Conservation (phyloP, 2,113 vertebrate species). For the Sinocyclocheilus anophthalmus region DNA sequence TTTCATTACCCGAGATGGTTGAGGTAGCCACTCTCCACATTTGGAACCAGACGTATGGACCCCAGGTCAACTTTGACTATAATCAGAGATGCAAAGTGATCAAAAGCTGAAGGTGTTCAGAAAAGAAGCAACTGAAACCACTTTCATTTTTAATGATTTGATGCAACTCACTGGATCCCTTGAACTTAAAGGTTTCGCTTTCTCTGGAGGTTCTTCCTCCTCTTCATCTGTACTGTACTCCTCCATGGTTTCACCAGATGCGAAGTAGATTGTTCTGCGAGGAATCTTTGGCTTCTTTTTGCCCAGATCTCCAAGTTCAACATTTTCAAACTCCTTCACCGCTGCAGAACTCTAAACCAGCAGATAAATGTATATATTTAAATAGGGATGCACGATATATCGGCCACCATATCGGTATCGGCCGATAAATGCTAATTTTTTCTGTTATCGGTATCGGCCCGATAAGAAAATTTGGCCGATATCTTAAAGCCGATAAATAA, state of each 20-base stretch:
- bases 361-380: conserved; percentile 21
- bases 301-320: conserved; percentile 84
- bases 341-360: conserved; percentile 66
- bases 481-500: no score
- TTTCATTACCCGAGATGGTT: conserved; percentile 84
- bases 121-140: neutral
- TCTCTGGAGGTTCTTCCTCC: conserved; percentile 78
- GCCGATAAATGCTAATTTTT: no score
- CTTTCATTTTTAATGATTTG: neutral
- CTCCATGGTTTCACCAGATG: conserved; percentile 97
- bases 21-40: conserved; percentile 93
- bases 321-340: conserved; percentile 83
- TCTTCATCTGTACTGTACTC: conserved; percentile 98
- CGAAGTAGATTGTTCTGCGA: conserved; percentile 92
- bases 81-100: conserved; percentile 53
- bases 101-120: neutral
- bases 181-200: conserved; percentile 78
- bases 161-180: conserved; percentile 82
- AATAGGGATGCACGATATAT: no score
- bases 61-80: conserved; percentile 93
- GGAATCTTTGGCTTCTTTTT: conserved; percentile 79
- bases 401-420: no score
- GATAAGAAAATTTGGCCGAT: no score
- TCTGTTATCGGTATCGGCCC: no score
- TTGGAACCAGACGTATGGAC: conserved; percentile 96